These are phyloP conservation scores for Spatulosminthurus flaviceps DNA, from an alignment of 2,888 invertebrate genomes.

Conservation along the genomic window DNA sequence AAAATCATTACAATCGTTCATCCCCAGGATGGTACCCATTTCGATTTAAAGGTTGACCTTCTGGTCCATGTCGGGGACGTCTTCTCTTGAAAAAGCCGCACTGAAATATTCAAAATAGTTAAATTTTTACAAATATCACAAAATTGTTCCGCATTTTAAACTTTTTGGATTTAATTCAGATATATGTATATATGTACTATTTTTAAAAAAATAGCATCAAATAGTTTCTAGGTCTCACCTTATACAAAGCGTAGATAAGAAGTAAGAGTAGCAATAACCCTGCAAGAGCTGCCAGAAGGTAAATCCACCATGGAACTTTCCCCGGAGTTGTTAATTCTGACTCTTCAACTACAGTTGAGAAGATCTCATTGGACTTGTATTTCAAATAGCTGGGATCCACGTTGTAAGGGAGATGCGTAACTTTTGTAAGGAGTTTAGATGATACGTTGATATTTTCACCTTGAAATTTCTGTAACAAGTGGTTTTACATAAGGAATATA, in stretches of 20 bases:
- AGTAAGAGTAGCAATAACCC: constrained; percentile 82
- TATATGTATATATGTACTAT: no score
- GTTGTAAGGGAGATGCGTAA: constrained; percentile 78
- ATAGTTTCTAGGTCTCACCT: constrained; percentile 66
- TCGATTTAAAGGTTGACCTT: constrained; percentile 84
- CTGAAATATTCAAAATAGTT: constrained; percentile 69
- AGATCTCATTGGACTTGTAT: constrained; percentile 76
- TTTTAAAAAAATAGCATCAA: neutral
- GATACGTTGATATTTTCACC: constrained; percentile 74
- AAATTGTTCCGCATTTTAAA: no score
- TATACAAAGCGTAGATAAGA: constrained; percentile 81
- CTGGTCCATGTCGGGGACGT: constrained; percentile 79
- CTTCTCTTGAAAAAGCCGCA: constrained; percentile 94
- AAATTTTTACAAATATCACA: neutral
- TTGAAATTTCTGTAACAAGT: constrained; percentile 39
- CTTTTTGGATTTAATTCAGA: no score
- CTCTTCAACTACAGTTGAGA: constrained; percentile 69
- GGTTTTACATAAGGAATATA: no score
- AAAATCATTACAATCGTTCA: constrained; percentile 39
- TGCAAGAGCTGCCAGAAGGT: constrained; percentile 82
- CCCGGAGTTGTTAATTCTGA: constrained; percentile 71
- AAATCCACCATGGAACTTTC: constrained; percentile 84
- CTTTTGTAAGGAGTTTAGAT: constrained; percentile 77
- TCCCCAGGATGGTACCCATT: constrained; percentile 66
- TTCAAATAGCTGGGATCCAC: constrained; percentile 73